These are phyloP conservation scores for Macrophya annulata DNA, from an alignment of 2,888 invertebrate species.

Conservation along the genomic window DNA sequence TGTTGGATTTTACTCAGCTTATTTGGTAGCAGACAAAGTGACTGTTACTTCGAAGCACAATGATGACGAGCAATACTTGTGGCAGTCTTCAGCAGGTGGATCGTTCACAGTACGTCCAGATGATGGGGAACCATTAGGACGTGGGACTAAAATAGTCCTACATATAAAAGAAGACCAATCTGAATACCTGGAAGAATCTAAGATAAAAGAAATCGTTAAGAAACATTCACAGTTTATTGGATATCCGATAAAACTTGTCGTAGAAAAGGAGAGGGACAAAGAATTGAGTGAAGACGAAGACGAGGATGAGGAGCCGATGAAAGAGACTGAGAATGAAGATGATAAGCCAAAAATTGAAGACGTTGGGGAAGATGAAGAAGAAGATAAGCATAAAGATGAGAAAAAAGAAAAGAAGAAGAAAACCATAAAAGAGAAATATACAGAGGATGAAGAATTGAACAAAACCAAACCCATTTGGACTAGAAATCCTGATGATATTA, in stretches of 20 bases:
- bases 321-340: constrained; percentile 82
- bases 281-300: constrained; percentile 83
- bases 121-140: constrained; percentile 77
- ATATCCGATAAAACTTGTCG: constrained; percentile 84
- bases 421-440: constrained; percentile 86
- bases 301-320: constrained; percentile 83
- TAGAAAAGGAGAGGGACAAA: constrained; percentile 85
- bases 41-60: constrained; percentile 85
- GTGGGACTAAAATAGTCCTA: constrained; percentile 85
- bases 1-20: constrained; percentile 86
- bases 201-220: constrained; percentile 86
- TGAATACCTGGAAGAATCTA: constrained; percentile 85
- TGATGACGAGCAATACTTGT: constrained; percentile 84
- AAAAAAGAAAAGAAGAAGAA: constrained; percentile 84
- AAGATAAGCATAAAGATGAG: constrained; percentile 86
- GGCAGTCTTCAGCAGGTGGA: constrained; percentile 86
- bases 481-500: constrained; percentile 84
- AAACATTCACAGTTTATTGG: constrained; percentile 88
- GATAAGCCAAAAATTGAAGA: constrained; percentile 86
- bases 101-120: constrained; percentile 81
- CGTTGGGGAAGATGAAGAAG: constrained; percentile 83
- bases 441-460: constrained; percentile 86
- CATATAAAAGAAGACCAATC: constrained; percentile 85
- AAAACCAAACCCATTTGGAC: constrained; percentile 86
- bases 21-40: constrained; percentile 83